Base-by-base conservation (phyloP, 2,888 invertebrate genomes). In the Salpingus planirostris region DNA sequence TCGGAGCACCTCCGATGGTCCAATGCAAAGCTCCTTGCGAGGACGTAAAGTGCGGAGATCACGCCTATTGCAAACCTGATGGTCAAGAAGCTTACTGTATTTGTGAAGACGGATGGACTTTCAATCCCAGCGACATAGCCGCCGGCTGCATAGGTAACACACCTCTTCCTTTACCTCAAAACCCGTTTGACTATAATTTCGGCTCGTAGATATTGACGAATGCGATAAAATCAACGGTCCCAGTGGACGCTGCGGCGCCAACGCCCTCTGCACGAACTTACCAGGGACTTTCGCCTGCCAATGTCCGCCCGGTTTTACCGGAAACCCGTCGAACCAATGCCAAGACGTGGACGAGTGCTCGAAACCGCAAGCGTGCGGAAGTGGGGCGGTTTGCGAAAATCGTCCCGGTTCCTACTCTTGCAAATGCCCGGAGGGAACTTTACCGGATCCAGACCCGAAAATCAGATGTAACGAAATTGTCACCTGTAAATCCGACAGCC, bases 71-170 rank as follows among this genome's bases (percentile, higher is more conserved):
- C 59, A 89, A 90, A 59, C 81, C 87, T 0, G 86, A 90, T 49
- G 88, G 87, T 15, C 75, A 78, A 36, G 90, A 91, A 62, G 91
- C 90, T 1, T 89, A 86, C 51, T 93, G 92, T 52, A 83, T 91
- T 27, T 91, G 91, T 57, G 88, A 92, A 58, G 86, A 88, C 36
- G 92, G 92, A 1, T 92, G 90, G 88, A 89, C 88, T 1, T 92
- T 86, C 57, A 82, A 91, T 64, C 91, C 92, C 0, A 78, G 73
- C 33, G 87, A 92, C 54, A 85, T 92, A 44, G 76, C 84, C 3
- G 88, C 88, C 24, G 92, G 92, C 36, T 92, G 92, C 57, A 74
- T 90, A 37, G 76, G 76, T 75, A 52, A 60, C 64, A 47, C 25
- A 6, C 5, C 8, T 18, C 15, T 21, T 15, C 8, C 15, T 38